Evolutionary conservation across 2,797 vertebrate species (phyloP).

Genomic region (Perodicticus potto): DNA sequence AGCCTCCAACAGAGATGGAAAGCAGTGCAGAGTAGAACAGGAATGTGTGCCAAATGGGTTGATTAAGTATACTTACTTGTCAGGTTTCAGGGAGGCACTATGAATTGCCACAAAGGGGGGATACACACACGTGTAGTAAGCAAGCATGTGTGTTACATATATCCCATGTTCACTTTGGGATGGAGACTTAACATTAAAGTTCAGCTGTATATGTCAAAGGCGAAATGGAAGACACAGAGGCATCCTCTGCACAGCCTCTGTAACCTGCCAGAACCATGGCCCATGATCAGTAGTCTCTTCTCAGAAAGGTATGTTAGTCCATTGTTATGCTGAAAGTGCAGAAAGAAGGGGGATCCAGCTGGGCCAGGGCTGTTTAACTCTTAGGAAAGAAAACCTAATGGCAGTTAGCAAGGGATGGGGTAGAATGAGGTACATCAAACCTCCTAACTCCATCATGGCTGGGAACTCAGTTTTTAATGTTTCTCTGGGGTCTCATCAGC

Average conservation of each 20-base stretch:
- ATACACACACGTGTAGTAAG: neutral
- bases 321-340: neutral
- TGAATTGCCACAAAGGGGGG: neutral
- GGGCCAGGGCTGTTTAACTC: neutral
- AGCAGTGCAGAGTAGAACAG: neutral
- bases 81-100: neutral
- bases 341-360: neutral
- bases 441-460: neutral
- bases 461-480: neutral
- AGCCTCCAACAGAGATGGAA: neutral
- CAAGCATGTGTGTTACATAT: neutral
- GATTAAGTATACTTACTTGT: neutral
- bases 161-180: neutral
- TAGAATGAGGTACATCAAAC: neutral
- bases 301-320: neutral
- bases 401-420: neutral
- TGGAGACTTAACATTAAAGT: neutral
- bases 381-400: neutral
- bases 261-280: neutral
- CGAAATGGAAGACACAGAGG: neutral
- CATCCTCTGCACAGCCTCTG: neutral
- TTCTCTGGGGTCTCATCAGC: neutral
- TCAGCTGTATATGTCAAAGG: neutral
- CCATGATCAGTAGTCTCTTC: neutral
- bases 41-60: neutral